Evolutionary conservation across 2,888 invertebrate species (phyloP).

Genomic region (Acrobeloides nanus): DNA sequence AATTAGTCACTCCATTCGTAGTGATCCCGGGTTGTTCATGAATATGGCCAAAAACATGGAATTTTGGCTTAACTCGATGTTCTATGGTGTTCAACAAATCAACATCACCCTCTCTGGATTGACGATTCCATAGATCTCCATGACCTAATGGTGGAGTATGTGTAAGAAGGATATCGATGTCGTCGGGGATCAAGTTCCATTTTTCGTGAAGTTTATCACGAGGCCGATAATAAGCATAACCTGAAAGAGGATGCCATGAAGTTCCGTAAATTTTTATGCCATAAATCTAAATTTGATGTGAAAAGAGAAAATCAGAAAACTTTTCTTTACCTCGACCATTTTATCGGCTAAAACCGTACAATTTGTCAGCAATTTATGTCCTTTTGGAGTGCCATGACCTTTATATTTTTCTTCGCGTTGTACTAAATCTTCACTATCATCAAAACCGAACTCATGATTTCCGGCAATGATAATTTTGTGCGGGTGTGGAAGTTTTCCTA

Average conservation of each 20-base stretch:
- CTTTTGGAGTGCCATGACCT: constrained; percentile 29
- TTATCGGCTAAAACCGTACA: constrained; percentile 72
- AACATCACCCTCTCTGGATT: constrained; percentile 11
- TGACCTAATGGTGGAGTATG: constrained; percentile 62
- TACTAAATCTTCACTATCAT: constrained; percentile 55
- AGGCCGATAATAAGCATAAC: constrained; percentile 37
- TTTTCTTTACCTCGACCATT: constrained; percentile 56
- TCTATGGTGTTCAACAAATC: constrained; percentile 37
- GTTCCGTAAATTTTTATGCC: constrained; percentile 47
- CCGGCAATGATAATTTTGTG: constrained; percentile 77
- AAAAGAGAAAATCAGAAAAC: too few species aligned
- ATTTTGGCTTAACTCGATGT: constrained; percentile 70
- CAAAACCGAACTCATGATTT: constrained; percentile 78
- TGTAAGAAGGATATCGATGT: constrained; percentile 71
- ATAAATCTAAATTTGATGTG: constrained; percentile 39
- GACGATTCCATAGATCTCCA: constrained; percentile 14
- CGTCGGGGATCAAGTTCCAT: constrained; percentile 71
- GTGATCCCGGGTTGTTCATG: constrained; percentile 64
- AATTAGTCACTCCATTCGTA: constrained; percentile 62
- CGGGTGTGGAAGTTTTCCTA: constrained; percentile 67
- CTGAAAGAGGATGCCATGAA: constrained; percentile 46
- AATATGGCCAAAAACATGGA: constrained; percentile 78
- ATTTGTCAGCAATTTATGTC: constrained; percentile 64
- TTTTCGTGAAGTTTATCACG: constrained; percentile 67
- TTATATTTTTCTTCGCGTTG: constrained; percentile 9